phyloP scores from a whole-genome alignment of 2,797 vertebrate genomes.

The Sardinella longiceps region DNA sequence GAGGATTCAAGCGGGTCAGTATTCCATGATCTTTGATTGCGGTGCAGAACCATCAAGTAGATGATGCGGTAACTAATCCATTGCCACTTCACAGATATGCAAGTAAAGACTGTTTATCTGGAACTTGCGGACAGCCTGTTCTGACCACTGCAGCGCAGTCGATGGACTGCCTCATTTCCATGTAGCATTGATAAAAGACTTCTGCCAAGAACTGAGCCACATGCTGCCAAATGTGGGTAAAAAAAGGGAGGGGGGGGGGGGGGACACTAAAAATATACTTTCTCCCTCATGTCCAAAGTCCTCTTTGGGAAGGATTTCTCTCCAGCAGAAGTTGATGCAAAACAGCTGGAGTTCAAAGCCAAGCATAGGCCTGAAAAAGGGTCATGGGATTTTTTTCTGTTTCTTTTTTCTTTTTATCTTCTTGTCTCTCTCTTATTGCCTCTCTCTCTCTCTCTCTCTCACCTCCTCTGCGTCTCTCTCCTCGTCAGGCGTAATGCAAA shows the following conservation, averaged over 20 bases:
- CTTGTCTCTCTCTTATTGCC: not conserved
- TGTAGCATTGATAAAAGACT: slow-evolving; percentile 12
- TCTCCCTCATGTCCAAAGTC: slow-evolving; percentile 13
- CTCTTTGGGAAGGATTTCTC: not conserved
- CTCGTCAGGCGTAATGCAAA: not conserved
- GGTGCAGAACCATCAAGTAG: not conserved
- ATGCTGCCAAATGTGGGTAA: slow-evolving; percentile 12
- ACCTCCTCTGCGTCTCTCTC: not conserved
- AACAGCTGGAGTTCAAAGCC: slow-evolving; percentile 12
- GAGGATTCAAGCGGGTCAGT: too few species aligned
- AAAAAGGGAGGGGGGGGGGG: not conserved
- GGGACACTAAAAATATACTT: slow-evolving; percentile 21
- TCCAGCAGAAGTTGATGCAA: slow-evolving; percentile 9
- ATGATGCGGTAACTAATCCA: not conserved
- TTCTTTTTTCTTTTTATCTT: not conserved
- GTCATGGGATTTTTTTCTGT: not conserved
- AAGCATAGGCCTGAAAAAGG: not conserved
- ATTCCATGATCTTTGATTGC: too few species aligned
- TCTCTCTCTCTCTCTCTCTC: not conserved
- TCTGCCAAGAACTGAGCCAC: not conserved
- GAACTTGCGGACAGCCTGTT: not conserved
- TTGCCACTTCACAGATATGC: not conserved
- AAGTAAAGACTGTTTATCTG: not conserved
- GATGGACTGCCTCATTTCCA: not conserved
- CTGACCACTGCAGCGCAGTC: not conserved